These are phyloP conservation scores for Cyclura pinguis DNA, from an alignment of 2,797 vertebrate genomes.

Conservation along the genomic window DNA sequence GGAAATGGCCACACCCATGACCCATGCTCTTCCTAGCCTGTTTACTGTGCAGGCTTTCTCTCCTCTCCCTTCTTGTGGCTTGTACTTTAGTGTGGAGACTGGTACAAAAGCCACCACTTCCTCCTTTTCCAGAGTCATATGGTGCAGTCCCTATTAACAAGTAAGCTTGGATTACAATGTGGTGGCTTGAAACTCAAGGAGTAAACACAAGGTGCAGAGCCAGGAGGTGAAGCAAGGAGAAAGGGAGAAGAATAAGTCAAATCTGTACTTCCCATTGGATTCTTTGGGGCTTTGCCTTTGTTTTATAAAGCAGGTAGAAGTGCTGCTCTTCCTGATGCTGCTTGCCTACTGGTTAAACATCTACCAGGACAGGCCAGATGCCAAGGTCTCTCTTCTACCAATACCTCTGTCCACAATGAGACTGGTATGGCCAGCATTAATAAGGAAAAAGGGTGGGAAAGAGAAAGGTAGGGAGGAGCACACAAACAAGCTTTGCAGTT, in stretches of 20 bases:
- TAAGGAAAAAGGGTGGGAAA: constrained; percentile 6
- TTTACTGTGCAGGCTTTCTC: background rate
- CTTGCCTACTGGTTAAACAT: background rate
- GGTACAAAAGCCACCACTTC: constrained; percentile 28
- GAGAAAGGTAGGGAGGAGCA: background rate
- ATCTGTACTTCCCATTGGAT: background rate
- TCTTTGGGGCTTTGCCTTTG: background rate
- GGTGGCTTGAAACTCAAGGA: background rate
- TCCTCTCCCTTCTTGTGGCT: constrained; percentile 4
- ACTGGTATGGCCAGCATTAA: background rate
- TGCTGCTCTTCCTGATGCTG: background rate
- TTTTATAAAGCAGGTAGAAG: background rate
- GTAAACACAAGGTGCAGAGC: background rate
- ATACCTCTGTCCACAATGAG: background rate
- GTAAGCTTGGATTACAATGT: background rate
- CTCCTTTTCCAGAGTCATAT: constrained; percentile 21
- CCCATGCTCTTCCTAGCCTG: background rate
- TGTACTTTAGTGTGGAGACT: constrained; percentile 8
- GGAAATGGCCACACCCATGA: constrained; percentile 12
- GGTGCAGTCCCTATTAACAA: background rate
- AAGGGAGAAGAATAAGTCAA: background rate
- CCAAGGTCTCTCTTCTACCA: background rate
- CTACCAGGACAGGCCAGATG: background rate
- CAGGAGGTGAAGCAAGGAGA: background rate
- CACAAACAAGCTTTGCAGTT: background rate